A percentile compares a stretch with the other conserved stretches of the same genome.
These are phyloP conservation scores for Parnassius glacialis DNA, from an alignment of 2,888 invertebrate genomes.

Conservation along the genomic window DNA sequence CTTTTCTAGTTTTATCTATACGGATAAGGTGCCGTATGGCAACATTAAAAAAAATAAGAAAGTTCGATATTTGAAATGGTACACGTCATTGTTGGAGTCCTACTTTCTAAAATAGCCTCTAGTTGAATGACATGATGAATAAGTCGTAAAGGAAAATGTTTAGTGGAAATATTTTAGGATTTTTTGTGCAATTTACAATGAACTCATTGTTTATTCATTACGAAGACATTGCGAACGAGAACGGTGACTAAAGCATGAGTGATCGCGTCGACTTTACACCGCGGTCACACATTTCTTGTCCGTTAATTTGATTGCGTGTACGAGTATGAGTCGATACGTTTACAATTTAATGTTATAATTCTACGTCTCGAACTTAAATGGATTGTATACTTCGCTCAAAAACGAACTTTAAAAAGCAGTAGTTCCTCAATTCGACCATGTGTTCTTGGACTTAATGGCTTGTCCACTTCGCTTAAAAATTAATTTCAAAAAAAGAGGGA, in stretches of 20 bases:
- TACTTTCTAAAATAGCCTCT: not conserved
- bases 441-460: no score
- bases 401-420: no score
- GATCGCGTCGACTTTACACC: conserved; percentile 31
- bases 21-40: no score
- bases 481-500: no score
- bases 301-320: conserved; percentile 37
- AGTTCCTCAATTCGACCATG: no score
- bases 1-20: no score
- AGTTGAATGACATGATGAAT: not conserved
- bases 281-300: conserved; percentile 22
- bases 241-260: conserved; percentile 39
- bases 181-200: conserved; percentile 18
- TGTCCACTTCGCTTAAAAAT: no score
- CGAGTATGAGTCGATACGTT: conserved; percentile 8
- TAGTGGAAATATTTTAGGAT: conserved; percentile 17
- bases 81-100: no score
- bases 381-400: no score
- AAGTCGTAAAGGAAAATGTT: conserved; percentile 3
- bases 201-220: conserved; percentile 33
- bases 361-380: no score
- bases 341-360: not conserved
- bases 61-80: no score
- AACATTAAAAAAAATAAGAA: no score
- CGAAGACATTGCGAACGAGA: conserved; percentile 28